Base-by-base conservation (phyloP, 2,797 vertebrate species). In the Crenichthys baileyi region DNA sequence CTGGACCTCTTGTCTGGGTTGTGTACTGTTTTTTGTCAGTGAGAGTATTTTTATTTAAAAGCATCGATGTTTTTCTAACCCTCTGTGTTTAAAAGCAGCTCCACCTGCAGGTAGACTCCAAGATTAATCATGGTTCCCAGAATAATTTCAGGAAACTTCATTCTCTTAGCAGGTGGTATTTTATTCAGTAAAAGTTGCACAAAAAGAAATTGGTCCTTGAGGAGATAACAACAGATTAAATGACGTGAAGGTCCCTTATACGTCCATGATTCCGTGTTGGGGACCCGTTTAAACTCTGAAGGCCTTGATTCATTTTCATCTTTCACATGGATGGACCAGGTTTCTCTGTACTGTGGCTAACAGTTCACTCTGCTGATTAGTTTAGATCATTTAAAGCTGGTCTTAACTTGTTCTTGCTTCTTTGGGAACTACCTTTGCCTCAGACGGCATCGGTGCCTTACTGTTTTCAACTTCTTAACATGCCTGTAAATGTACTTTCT, bases 381-480 rank as follows among this genome's bases (percentile, higher is more conserved):
- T 80, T 73, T 56, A 78, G 29, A 2, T 81, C 78, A 77, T 36
- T 63, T 51, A 76, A 50, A 16, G 70, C 72, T 85, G 31, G 5
- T 75, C 79, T 78, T 75, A 60, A 78, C 55, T 50, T 41, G 6
- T 80, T n/a, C 24, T 60, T n/a, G 24, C 44, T 50, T 68, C 88
- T 95, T 87, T 76, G 76, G 53, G 71, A 95, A 95, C 90, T 89
- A 82, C 94, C 95, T 93, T 68, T 90, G 94, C 91, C 96, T 92
- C 95, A 86, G 91, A 93, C 83, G 94, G 91, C 93, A 92, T 96
- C 85, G 95, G 94, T 97, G 96, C 96, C 96, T 97, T 97, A 95
- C 92, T 90, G 87, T 88, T 90, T 93, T 88, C 95, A 94, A 88
- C 88, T 81, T 88, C 90, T 94, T 92, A 94, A 95, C 85, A 88